A percentile compares a stretch with the other conserved stretches of the same genome.
Evolutionary conservation across 2,888 invertebrate genomes (phyloP).

Genomic region (Chymomyza amoena): DNA sequence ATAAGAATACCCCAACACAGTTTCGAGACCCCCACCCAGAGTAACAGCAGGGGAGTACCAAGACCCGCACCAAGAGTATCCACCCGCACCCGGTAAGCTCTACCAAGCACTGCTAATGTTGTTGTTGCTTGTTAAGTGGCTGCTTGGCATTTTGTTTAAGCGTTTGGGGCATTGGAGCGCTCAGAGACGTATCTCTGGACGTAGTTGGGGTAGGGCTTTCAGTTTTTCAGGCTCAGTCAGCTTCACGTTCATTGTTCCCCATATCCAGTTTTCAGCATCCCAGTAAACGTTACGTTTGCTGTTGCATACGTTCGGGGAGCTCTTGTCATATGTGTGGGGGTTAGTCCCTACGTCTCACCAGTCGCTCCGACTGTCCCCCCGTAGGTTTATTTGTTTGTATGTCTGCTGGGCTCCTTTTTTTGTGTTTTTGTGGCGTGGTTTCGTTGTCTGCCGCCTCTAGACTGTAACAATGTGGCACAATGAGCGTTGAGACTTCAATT

Average conservation of each 20-base stretch:
- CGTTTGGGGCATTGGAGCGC: background rate
- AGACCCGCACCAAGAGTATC: background rate
- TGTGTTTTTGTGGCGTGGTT: background rate
- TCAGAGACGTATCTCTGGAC: background rate
- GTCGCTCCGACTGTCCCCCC: background rate
- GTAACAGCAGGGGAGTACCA: conserved; percentile 21
- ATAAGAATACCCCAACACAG: conserved; percentile 14
- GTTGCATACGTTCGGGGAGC: conserved; percentile 20
- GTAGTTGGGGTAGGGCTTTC: background rate
- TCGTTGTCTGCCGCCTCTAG: background rate
- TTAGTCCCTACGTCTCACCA: background rate
- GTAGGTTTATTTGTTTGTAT: background rate
- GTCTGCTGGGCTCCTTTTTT: background rate
- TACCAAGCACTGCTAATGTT: background rate
- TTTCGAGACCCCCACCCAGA: background rate
- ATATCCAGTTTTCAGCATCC: background rate
- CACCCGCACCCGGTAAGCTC: conserved; percentile 10
- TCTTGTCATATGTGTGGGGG: conserved; percentile 16
- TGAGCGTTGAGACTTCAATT: conserved; percentile 42
- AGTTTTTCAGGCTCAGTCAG: background rate
- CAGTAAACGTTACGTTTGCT: background rate
- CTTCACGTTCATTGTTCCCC: background rate
- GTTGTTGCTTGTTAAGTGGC: conserved; percentile 51
- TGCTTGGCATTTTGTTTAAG: conserved; percentile 10
- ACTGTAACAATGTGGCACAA: conserved; percentile 38